Conservation (phyloP, 2,797 vertebrate species). For the Myripristis jacobus region DNA sequence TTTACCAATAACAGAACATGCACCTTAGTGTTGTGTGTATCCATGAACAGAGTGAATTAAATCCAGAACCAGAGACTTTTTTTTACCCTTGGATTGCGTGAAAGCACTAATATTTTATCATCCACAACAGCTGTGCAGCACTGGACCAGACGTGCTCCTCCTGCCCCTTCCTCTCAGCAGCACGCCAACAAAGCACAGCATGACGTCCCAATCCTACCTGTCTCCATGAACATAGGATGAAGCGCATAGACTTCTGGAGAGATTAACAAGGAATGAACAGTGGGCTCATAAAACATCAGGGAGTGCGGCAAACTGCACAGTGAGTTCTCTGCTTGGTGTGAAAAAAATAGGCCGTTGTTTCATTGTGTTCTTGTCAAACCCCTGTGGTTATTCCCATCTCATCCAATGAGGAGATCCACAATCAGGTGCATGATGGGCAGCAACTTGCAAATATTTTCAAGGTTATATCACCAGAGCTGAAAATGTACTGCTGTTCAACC, state of each 20-base stretch:
- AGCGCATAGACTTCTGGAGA: slow-evolving; percentile 3
- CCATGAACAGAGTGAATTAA: background rate
- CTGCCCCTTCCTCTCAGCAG: slow-evolving; percentile 23
- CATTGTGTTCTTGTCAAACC: too few relatives aligned
- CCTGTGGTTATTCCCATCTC: too few relatives aligned
- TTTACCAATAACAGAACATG: background rate
- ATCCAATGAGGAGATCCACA: too few relatives aligned
- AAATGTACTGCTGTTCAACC: background rate
- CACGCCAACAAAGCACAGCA: slow-evolving; percentile 12
- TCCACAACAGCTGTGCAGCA: slow-evolving; percentile 42
- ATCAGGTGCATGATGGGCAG: background rate
- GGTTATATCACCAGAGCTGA: background rate
- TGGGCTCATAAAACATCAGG: background rate
- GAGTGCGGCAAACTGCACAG: background rate
- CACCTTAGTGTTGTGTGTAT: background rate
- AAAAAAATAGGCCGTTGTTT: background rate
- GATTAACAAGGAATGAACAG: slow-evolving; percentile 15
- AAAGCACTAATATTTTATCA: slow-evolving; percentile 41
- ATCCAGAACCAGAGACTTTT: slow-evolving; percentile 7
- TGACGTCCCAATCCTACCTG: slow-evolving; percentile 16
- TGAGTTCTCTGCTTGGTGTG: background rate
- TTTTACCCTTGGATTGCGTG: slow-evolving; percentile 22
- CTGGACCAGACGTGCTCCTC: slow-evolving; percentile 33
- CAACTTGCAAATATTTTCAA: background rate
- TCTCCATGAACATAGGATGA: slow-evolving; percentile 22